Evolutionary conservation across 2,888 invertebrate species (phyloP).

Genomic region (Scrobipalpa costella): DNA sequence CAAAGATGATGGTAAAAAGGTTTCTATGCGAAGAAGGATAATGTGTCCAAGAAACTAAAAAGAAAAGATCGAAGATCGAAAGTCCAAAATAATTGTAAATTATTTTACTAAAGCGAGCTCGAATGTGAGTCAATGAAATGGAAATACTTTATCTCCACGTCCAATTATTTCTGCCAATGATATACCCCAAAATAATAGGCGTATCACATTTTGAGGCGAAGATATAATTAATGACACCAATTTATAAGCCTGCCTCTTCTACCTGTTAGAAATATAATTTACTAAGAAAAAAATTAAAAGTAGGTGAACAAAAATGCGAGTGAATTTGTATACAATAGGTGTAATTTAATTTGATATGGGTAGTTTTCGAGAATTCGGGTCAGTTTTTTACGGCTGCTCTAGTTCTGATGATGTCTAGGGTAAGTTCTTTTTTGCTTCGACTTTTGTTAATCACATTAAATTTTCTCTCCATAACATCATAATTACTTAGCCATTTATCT

Average conservation of each 20-base stretch:
- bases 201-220: conserved; percentile 21
- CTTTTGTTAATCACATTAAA: background rate
- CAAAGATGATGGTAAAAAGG: no score
- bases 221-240: conserved; percentile 33
- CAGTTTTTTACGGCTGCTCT: conserved; percentile 40
- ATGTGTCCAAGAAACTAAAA: no score
- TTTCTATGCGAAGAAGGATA: no score
- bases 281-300: conserved; percentile 42
- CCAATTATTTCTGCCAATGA: background rate
- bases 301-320: conserved; percentile 55
- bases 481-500: no score
- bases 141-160: background rate
- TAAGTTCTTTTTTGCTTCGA: background rate
- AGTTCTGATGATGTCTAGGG: background rate
- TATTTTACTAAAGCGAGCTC: background rate
- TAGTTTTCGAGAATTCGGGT: conserved; percentile 51
- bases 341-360: conserved; percentile 67
- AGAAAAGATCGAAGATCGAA: no score
- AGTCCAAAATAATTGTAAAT: background rate
- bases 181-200: conserved; percentile 10
- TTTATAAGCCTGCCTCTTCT: conserved; percentile 40
- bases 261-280: conserved; percentile 49
- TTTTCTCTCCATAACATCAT: no score
- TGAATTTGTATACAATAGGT: conserved; percentile 59
- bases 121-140: background rate